phyloP scores from a whole-genome alignment of 2,113 vertebrate species.

The Amblyopsis rosae region DNA sequence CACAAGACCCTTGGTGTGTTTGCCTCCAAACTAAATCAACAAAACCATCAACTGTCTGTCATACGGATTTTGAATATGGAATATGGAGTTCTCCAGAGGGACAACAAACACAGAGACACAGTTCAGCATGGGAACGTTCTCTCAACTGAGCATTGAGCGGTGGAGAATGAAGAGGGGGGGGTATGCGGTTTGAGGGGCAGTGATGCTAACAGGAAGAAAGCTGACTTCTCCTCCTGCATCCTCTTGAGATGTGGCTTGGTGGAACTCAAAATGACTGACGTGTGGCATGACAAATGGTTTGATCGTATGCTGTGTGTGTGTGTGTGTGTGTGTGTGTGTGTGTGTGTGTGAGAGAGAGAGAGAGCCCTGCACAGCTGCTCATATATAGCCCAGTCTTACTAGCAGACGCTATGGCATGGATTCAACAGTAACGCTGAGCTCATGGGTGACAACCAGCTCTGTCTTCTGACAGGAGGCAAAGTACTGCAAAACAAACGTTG shows the following conservation, averaged over 20 bases:
- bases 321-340: constrained; percentile 13
- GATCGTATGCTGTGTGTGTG: constrained; percentile 51
- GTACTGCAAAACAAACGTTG: constrained; percentile 39
- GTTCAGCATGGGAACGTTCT: constrained; percentile 28
- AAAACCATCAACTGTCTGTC: neutral
- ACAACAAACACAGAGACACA: constrained; percentile 8
- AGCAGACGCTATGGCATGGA: constrained; percentile 62
- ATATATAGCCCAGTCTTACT: constrained; percentile 38
- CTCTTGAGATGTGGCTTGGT: constrained; percentile 49
- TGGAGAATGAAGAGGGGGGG: neutral
- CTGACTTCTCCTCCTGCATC: constrained; percentile 54
- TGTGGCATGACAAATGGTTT: constrained; percentile 68
- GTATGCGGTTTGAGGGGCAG: constrained; percentile 53
- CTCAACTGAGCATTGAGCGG: neutral
- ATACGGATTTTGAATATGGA: neutral
- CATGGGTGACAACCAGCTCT: constrained; percentile 59
- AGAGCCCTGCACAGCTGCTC: constrained; percentile 56
- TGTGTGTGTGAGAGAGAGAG: constrained; percentile 5
- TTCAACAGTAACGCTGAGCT: constrained; percentile 71
- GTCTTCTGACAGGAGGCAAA: constrained; percentile 40
- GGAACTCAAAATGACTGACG: constrained; percentile 52
- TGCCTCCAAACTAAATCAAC: too few relatives aligned
- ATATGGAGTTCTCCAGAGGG: constrained; percentile 9
- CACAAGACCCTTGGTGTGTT: too few relatives aligned
- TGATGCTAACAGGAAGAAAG: constrained; percentile 65